Evolutionary conservation across 1,140 invertebrate genomes (phyloP), one percentile per base, ranked within the genome.

Genomic region (Diabrotica virgifera): DNA sequence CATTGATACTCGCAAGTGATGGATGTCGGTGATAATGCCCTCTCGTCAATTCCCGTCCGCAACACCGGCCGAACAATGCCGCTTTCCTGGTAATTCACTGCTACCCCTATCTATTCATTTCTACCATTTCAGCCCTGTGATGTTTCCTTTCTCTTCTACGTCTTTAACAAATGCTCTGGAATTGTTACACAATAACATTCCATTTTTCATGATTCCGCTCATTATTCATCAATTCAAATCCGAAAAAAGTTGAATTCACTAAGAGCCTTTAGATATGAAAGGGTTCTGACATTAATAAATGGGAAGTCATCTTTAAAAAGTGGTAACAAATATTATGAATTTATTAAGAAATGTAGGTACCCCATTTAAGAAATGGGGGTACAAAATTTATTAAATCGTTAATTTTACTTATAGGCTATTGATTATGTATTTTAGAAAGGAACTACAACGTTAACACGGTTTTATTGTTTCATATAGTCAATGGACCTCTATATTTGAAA

Each of bases 21-120:
- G 75, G 75, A 80, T 80, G 76, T 67, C 66, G 68, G 78, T 73
- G 78, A 80, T 80, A 80, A 80, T 79, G 75, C 75, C 74, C 75
- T 73, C 73, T 78, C 78, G 77, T 79, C 78, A 79, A 80, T 80
- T 73, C 78, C 74, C 76, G 78, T 80, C 78, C 75, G 73, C 74
- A 76, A 71, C 76, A 76, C 71, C 72, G 72, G 72, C 71, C 74
- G 76, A 75, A 76, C 77, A 78, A 78, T 78, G 75, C 76, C 74
- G 70, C 64, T 70, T 70, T 68, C 70, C 75, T 73, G 70, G 70
- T 76, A 75, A 74, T 74, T 74, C 75, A 74, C 74, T 74, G 67
- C 71, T 74, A 70, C 74, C 74, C 75, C 75, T 75, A 75, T 77
- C 74, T 76, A 77, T 77, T 76, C 73, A 77, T 76, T 73, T 70